Conservation (phyloP, 2,797 vertebrate genomes). For the Enteromius trimaculatus region DNA sequence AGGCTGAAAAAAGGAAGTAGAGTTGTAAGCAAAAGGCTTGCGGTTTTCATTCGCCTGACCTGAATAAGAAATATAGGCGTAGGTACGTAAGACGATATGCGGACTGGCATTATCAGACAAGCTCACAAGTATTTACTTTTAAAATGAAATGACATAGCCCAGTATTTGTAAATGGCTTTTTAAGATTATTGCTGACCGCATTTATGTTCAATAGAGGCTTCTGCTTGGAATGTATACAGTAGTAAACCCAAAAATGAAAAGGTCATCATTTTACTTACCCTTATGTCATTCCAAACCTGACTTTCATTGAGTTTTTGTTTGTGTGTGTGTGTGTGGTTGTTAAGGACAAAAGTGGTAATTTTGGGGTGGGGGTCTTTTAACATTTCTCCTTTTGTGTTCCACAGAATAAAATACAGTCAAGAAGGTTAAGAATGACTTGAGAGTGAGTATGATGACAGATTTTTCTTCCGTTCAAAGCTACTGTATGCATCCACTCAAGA, state of each 20-base stretch:
- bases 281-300: not conserved
- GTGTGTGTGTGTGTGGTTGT: too few species aligned
- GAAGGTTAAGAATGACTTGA: not conserved
- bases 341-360: not conserved
- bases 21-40: constrained; percentile 41
- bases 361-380: not conserved
- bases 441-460: not conserved
- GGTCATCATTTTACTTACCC: not conserved
- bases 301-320: too few species aligned
- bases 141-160: not conserved
- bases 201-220: not conserved
- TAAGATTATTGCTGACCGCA: not conserved
- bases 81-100: not conserved
- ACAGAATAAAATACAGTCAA: not conserved
- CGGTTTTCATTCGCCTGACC: constrained; percentile 17
- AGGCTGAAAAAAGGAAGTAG: constrained; percentile 20
- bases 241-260: not conserved
- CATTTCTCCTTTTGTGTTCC: not conserved
- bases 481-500: not conserved
- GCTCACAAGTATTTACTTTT: constrained; percentile 14
- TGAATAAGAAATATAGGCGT: constrained; percentile 11
- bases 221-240: not conserved
- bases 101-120: constrained; percentile 19
- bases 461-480: not conserved
- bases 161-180: not conserved